Percentiles rank a stretch among this genome's conserved stretches.
Conservation (phyloP, 2,797 vertebrate genomes). For the Poeciliopsis gracilis region DNA sequence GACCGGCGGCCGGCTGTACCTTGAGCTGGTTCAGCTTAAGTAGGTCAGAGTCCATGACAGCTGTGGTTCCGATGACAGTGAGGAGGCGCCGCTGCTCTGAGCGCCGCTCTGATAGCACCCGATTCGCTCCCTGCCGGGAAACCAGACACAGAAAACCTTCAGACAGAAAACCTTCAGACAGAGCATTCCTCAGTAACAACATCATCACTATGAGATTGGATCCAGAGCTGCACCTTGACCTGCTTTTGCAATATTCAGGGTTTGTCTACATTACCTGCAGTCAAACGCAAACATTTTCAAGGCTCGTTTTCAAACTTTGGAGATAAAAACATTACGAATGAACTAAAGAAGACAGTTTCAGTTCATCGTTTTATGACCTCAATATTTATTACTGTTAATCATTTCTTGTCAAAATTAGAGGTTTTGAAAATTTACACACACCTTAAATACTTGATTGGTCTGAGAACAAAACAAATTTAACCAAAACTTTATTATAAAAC, state of each 20-base stretch:
- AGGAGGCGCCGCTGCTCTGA: slow-evolving; percentile 92
- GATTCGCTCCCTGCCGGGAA: slow-evolving; percentile 83
- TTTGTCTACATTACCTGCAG: too few relatives aligned
- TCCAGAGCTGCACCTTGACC: slow-evolving; percentile 11
- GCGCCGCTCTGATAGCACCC: slow-evolving; percentile 88
- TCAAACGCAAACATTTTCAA: too few relatives aligned
- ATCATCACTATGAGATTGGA: slow-evolving; percentile 20
- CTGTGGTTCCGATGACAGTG: slow-evolving; percentile 88
- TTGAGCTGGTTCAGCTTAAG: slow-evolving; percentile 95
- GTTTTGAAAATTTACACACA: too few relatives aligned
- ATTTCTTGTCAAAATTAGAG: too few relatives aligned
- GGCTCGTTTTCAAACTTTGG: too few relatives aligned
- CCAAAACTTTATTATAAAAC: too few relatives aligned
- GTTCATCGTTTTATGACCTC: too few relatives aligned
- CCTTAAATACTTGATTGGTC: too few relatives aligned
- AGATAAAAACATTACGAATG: too few relatives aligned
- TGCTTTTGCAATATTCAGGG: not conserved
- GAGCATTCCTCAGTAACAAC: not conserved
- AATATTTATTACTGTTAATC: too few relatives aligned
- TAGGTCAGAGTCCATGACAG: slow-evolving; percentile 90
- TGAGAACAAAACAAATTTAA: too few relatives aligned
- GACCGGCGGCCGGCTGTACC: slow-evolving; percentile 66
- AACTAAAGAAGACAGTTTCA: too few relatives aligned
- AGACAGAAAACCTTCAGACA: slow-evolving; percentile 32
- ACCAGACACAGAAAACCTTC: slow-evolving; percentile 21